Evolutionary conservation across 2,113 vertebrate genomes (phyloP).

Genomic region (Platycercus adscitus): DNA sequence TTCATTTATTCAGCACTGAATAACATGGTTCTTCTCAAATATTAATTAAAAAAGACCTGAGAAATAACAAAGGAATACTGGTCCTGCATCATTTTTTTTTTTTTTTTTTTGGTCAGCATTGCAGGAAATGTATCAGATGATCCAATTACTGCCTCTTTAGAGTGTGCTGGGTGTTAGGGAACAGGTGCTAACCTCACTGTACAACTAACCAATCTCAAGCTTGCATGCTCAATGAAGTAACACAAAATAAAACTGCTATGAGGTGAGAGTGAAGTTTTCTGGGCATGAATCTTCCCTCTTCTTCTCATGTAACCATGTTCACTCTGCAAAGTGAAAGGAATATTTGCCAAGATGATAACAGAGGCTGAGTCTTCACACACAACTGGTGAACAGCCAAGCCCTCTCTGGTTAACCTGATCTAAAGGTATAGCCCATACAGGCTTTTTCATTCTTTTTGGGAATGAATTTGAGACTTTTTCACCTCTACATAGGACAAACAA

Average conservation of each 20-base stretch:
- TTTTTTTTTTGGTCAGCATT: background rate
- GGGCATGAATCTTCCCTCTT: background rate
- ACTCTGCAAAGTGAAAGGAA: background rate
- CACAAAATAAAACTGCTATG: rapidly evolving
- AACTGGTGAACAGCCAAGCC: background rate
- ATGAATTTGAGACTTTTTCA: background rate
- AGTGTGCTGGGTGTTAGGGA: background rate
- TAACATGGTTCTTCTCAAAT: conserved; percentile 9
- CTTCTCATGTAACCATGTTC: background rate
- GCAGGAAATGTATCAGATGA: background rate
- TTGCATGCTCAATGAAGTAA: background rate
- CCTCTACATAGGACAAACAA: background rate
- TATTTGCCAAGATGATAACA: background rate
- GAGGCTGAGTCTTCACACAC: background rate
- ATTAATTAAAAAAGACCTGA: conserved; percentile 21
- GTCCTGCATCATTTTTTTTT: background rate
- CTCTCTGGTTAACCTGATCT: background rate
- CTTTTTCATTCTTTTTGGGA: background rate
- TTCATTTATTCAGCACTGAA: conserved; percentile 3
- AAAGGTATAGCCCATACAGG: background rate
- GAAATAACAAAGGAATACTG: background rate
- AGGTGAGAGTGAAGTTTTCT: background rate
- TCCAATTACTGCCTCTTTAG: background rate
- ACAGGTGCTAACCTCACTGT: background rate
- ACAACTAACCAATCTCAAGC: background rate